A percentile compares a stretch with the other conserved stretches of the same genome.
Evolutionary conservation across 2,113 vertebrate species (phyloP).

Genomic region (Pseudorhombus dupliciocellatus): DNA sequence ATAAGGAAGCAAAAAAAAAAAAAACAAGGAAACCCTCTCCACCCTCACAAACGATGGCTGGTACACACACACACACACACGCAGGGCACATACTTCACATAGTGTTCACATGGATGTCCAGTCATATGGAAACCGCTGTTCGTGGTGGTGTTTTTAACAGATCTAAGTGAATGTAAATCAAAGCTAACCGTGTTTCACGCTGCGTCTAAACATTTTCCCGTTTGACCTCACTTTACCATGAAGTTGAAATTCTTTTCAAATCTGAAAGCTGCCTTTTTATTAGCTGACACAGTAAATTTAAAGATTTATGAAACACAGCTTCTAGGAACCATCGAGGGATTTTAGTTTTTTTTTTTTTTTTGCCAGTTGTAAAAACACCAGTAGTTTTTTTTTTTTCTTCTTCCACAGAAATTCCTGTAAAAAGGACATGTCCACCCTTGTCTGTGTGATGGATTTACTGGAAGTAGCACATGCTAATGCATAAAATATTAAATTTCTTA

Average conservation of each 20-base stretch:
- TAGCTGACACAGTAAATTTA: not conserved
- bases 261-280: constrained; percentile 3
- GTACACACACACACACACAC: constrained; percentile 4
- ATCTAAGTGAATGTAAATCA: not conserved
- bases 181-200: not conserved
- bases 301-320: not conserved
- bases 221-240: not conserved
- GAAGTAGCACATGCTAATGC: not conserved
- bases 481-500: not conserved
- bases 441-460: constrained; percentile 2
- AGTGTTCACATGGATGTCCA: constrained; percentile 52
- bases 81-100: constrained; percentile 60
- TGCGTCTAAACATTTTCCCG: constrained; percentile 4
- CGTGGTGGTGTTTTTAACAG: not conserved
- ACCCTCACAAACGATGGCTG: constrained; percentile 11
- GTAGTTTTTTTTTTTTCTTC: not conserved
- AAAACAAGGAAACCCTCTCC: constrained; percentile 43
- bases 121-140: constrained; percentile 14
- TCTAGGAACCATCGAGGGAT: not conserved
- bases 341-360: not conserved
- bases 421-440: not conserved
- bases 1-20: constrained; percentile 60
- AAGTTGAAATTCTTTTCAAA: constrained; percentile 1
- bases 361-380: not conserved
- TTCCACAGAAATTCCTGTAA: not conserved